Conservation (phyloP, 2,113 vertebrate genomes). For the Uropsilus gracilis region DNA sequence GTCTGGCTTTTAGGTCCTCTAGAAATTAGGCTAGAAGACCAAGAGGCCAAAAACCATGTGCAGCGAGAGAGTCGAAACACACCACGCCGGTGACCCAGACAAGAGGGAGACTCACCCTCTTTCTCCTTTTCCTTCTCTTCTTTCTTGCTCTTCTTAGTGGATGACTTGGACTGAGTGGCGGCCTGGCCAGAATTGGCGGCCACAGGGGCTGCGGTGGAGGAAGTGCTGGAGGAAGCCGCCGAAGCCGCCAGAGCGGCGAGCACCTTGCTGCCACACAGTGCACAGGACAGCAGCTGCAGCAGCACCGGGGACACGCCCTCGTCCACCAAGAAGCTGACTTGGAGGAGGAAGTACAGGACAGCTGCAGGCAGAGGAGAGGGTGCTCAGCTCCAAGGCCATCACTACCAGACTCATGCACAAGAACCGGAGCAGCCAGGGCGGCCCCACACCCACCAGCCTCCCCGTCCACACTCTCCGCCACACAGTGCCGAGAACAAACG, state of each 20-base stretch:
- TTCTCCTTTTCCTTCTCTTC: conserved; percentile 98
- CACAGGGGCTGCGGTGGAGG: conserved; percentile 83
- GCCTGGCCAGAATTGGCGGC: conserved; percentile 87
- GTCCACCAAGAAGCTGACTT: conserved; percentile 98
- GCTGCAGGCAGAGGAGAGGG: conserved; percentile 84
- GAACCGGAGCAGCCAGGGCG: background rate
- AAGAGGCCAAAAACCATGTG: background rate
- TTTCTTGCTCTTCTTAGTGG: conserved; percentile 98
- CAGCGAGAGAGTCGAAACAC: background rate
- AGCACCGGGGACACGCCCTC: conserved; percentile 97
- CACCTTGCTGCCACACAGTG: conserved; percentile 97
- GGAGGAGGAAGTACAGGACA: conserved; percentile 97
- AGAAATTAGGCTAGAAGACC: background rate
- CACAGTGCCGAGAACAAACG: background rate
- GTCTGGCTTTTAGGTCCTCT: background rate
- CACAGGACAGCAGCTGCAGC: conserved; percentile 96
- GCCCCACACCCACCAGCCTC: background rate
- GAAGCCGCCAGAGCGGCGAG: conserved; percentile 85
- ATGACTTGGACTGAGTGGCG: conserved; percentile 92
- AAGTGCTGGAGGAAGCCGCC: conserved; percentile 84
- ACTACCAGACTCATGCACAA: rapidly evolving
- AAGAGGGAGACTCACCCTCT: conserved; percentile 87
- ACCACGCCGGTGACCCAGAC: background rate
- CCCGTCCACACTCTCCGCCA: background rate
- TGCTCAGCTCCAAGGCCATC: background rate